Conservation (phyloP, 2,888 invertebrate species). For the Rhorus exstirpatorius region DNA sequence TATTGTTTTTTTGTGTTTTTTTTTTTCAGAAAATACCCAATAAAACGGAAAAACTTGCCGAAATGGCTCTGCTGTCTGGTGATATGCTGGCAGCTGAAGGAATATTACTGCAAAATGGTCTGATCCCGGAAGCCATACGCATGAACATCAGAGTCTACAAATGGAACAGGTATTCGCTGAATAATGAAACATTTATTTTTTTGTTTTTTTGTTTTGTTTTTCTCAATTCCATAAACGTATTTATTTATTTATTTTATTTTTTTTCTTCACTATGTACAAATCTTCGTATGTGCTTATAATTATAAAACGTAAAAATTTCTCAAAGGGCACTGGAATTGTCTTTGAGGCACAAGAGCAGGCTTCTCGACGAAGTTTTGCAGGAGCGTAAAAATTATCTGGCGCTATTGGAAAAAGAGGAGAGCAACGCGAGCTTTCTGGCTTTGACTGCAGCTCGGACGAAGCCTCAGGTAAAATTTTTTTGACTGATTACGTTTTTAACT, state of each 20-base stretch:
- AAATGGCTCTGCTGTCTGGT: conserved; percentile 90
- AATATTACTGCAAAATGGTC: conserved; percentile 90
- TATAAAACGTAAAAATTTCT: not conserved
- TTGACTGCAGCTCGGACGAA: conserved; percentile 75
- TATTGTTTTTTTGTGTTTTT: not conserved
- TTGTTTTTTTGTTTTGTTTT: no score
- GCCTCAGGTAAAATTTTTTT: conserved; percentile 41
- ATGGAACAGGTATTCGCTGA: conserved; percentile 89
- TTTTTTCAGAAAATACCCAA: conserved; percentile 86
- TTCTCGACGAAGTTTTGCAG: conserved; percentile 91
- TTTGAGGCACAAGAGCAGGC: conserved; percentile 90
- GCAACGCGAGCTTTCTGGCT: conserved; percentile 87
- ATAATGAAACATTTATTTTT: no score
- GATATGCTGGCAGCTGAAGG: conserved; percentile 91
- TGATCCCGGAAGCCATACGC: conserved; percentile 90
- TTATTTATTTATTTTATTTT: no score
- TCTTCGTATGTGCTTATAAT: not conserved
- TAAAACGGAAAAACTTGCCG: conserved; percentile 89
- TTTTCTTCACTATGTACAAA: no score
- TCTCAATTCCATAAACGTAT: not conserved
- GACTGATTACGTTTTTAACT: not conserved
- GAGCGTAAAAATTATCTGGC: conserved; percentile 89
- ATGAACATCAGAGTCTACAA: conserved; percentile 91
- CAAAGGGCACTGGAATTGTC: conserved; percentile 91
- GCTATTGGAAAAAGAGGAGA: conserved; percentile 88